Base-by-base conservation (phyloP, 2,797 vertebrate species). In the Poecilia picta region DNA sequence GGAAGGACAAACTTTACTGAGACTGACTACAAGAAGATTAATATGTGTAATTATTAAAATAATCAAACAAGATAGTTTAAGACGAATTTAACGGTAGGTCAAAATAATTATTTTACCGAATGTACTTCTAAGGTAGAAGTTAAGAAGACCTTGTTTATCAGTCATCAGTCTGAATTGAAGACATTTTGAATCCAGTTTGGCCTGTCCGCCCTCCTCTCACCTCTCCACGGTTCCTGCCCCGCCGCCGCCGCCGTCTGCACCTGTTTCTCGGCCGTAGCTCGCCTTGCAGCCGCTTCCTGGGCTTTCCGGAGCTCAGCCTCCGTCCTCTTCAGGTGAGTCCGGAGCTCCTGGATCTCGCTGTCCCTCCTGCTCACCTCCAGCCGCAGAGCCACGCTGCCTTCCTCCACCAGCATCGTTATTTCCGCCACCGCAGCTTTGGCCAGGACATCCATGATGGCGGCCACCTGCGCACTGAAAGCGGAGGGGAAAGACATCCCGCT, bases 351-450 rank as follows among this genome's bases (percentile, higher is more conserved):
- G 0, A 95, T 95, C 90, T 96, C 94, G 0, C 73, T 51, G 72
- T 95, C 94, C 71, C 86, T 93, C 49, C 89, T 89, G 51, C 90
- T 76, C 81, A 95, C 88, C 86, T 95, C 93, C 84, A 94, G 83
- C 1, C 91, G 89, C 33, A 95, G 87, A 1, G 91, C 89, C 57
- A 91, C 85, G 0, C 84, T 81, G 33, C 92, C 93, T 13, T 95
- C 93, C 81, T 95, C 91, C 82, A 93, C 84, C 80, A 96, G 90
- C 88, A 94, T 93, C 28, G 92, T 88, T 43, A 96, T 95, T 84
- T 96, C 95, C 5, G 93, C 91, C 23, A 95, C 95, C 0, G 95
- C 95, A 7, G 95, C 94, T 68, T 95, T 95, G 4, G 91, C 84
- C 10, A 96, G 78, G 41, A 91, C 94, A 0, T 95, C 93, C 94